These are phyloP conservation scores for Crypturellus undulatus DNA, from an alignment of 2,113 vertebrate genomes.

Conservation along the genomic window DNA sequence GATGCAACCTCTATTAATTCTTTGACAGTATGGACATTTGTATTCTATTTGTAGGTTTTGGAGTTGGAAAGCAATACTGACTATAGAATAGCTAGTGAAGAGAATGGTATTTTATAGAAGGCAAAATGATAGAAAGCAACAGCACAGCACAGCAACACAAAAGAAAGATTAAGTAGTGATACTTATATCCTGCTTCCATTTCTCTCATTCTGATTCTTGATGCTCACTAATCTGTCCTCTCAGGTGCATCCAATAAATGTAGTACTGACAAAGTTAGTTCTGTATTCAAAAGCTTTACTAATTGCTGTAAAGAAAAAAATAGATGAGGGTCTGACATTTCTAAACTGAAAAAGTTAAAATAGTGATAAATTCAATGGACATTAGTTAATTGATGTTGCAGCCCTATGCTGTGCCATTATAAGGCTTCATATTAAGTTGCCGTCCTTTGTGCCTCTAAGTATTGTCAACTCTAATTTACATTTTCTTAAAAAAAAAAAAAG, in stretches of 20 bases:
- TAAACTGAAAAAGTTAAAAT: background rate
- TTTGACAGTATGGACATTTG: too few species aligned
- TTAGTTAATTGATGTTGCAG: background rate
- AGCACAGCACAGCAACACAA: accelerated
- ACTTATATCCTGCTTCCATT: background rate
- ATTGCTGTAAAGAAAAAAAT: background rate
- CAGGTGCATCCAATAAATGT: background rate
- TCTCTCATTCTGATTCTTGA: background rate
- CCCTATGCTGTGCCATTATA: background rate
- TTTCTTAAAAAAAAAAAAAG: background rate
- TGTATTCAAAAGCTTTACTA: background rate
- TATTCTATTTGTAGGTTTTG: background rate
- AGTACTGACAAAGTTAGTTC: background rate
- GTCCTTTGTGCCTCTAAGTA: background rate
- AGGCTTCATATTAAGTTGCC: background rate
- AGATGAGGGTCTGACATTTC: background rate
- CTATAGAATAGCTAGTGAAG: background rate
- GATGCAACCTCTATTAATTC: too few species aligned
- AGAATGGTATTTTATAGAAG: background rate
- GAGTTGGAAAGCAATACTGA: background rate
- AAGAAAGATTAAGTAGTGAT: background rate
- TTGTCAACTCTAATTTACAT: background rate
- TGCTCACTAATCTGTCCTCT: background rate
- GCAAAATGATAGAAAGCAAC: background rate
- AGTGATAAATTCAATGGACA: background rate